Evolutionary conservation across 1,140 invertebrate species (phyloP), one percentile per base, ranked within the genome.

Genomic region (Macrobrachium nipponense): DNA sequence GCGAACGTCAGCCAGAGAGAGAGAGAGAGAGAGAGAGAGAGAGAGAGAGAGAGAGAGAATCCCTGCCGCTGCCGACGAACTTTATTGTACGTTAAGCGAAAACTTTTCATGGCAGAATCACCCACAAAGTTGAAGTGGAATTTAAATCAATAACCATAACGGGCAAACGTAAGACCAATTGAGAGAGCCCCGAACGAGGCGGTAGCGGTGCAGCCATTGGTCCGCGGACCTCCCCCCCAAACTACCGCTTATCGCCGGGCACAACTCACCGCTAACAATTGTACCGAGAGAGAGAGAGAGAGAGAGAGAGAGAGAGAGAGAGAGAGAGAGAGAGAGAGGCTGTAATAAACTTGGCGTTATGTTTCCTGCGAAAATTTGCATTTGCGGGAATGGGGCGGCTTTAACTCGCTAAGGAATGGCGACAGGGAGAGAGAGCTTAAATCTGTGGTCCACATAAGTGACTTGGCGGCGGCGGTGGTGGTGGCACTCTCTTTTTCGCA

Each of bases 361-460:
- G 82, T 83, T 83, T 72, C 72, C 82, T 62, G 82, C 73, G 82
- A 76, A 83, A 83, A 83, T 83, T 83, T 83, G 82, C 82, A 83
- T 83, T 83, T 83, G 82, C 61, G 82, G 82, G 82, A 83, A 83
- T 77, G 82, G 82, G 44, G 64, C 36, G 73, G 73, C 82, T 83
- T 82, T 83, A 83, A 83, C 82, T 83, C 64, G 82, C 82, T 83
- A 77, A 83, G 44, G 82, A 44, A 83, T 83, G 82, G 43, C 73
- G 82, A 83, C 73, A 83, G 68, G 61, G 73, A 20, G 20, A 20
- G 20, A 62, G 27, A 76, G 82, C 20, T 75, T 83, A 83, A 83
- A 83, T 83, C 6, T 2, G n/a, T n/a, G 12, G 18, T 43, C 51
- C 36, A 44, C 15, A 0, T 43, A 20, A 36, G 23, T n/a, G 43